These are phyloP conservation scores for Callipepla californica DNA, from an alignment of 2,113 vertebrate species.

Conservation along the genomic window DNA sequence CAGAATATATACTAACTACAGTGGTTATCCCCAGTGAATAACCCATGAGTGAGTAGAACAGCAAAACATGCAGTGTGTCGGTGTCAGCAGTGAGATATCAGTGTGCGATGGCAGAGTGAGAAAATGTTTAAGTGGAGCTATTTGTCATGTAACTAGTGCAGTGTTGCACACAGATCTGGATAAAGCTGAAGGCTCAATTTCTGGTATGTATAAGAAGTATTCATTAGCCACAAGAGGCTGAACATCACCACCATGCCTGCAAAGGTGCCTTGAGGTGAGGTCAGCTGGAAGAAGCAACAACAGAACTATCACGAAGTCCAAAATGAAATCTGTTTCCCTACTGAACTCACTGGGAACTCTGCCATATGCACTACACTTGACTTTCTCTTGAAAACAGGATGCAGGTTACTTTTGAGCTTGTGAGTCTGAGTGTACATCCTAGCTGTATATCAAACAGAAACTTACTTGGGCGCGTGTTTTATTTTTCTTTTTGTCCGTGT, in stretches of 20 bases:
- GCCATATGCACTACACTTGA: neutral
- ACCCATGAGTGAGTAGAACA: neutral
- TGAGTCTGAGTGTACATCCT: neutral
- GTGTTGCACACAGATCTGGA: neutral
- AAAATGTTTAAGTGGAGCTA: neutral
- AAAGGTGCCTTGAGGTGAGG: neutral
- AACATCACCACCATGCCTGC: neutral
- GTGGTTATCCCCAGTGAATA: neutral
- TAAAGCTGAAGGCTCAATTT: neutral
- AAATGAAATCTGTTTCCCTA: neutral
- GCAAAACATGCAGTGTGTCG: neutral
- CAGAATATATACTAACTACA: neutral
- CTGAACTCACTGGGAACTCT: neutral
- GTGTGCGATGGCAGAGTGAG: neutral
- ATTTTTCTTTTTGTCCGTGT: neutral
- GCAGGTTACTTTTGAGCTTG: neutral
- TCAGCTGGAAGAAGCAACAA: neutral
- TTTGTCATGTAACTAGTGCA: neutral
- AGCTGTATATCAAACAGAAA: neutral
- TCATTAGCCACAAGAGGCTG: neutral
- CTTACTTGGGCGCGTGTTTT: rapidly evolving
- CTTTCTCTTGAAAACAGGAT: neutral
- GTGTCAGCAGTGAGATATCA: neutral
- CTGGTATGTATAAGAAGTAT: neutral
- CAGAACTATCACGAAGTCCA: neutral